Evolutionary conservation across 1,140 invertebrate species (phyloP).

Genomic region (Calosoma granatense): DNA sequence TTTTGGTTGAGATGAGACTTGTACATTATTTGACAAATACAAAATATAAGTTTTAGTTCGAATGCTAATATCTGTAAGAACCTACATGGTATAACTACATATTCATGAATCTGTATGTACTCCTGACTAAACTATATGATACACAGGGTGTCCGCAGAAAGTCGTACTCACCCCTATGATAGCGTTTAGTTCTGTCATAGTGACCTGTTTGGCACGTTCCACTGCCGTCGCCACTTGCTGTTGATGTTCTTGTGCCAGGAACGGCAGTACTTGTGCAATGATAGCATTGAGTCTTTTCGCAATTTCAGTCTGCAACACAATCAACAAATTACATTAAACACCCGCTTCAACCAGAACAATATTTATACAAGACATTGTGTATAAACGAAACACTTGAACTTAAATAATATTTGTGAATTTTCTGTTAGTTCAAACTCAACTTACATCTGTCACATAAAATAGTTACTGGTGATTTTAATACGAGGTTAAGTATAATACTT

Average conservation of each 20-base stretch:
- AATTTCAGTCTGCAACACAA: conserved; percentile 89
- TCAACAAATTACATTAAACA: too few species aligned
- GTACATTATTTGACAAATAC: too few species aligned
- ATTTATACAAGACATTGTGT: conserved; percentile 10
- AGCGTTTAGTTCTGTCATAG: conserved; percentile 85
- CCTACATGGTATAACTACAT: too few species aligned
- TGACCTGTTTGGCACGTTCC: conserved; percentile 91
- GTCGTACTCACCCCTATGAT: conserved; percentile 73
- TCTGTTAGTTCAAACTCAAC: background rate
- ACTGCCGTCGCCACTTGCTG: conserved; percentile 87
- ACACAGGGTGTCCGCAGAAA: too few species aligned
- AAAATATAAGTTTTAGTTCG: too few species aligned
- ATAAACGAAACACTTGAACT: background rate
- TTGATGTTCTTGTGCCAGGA: conserved; percentile 88
- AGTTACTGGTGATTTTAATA: too few species aligned
- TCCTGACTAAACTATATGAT: too few species aligned
- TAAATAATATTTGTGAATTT: background rate
- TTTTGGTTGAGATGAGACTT: too few species aligned
- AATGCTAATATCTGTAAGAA: too few species aligned
- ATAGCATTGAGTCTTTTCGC: conserved; percentile 85
- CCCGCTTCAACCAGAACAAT: conserved; percentile 14
- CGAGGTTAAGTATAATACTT: too few species aligned
- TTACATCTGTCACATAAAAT: too few species aligned
- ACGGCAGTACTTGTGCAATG: conserved; percentile 83
- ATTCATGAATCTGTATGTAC: too few species aligned